A percentile compares a stretch with the other conserved stretches of the same genome.
Evolutionary conservation across 2,113 vertebrate genomes (phyloP).

Genomic region (Pluvianellus socialis): DNA sequence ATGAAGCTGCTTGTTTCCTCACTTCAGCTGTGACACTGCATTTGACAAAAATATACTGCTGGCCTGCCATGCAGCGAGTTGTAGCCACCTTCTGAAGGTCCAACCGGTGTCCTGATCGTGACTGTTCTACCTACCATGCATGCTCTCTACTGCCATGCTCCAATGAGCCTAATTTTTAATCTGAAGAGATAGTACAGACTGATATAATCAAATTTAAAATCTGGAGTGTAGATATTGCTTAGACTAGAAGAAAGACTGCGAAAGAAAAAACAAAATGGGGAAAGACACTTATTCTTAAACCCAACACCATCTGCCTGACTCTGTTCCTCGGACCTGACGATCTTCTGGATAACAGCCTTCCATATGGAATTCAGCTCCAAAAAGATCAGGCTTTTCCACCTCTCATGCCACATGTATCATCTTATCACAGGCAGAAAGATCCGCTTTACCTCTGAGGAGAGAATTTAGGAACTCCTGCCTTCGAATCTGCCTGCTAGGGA

Average conservation of each 20-base stretch:
- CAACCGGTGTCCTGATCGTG: no score
- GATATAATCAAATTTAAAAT: background rate
- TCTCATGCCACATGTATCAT: background rate
- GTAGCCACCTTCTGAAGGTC: background rate
- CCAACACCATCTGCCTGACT: background rate
- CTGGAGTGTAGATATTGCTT: background rate
- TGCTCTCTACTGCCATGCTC: background rate
- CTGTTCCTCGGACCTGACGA: background rate
- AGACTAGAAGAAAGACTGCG: background rate
- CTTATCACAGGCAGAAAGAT: background rate
- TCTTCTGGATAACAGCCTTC: background rate
- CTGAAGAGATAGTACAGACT: background rate
- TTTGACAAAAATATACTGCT: background rate
- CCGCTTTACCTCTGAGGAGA: background rate
- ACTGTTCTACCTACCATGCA: accelerated
- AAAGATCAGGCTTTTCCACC: background rate
- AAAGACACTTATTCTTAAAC: background rate
- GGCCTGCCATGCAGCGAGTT: background rate
- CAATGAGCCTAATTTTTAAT: background rate
- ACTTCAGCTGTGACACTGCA: no score
- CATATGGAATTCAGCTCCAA: background rate
- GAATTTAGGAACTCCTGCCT: background rate
- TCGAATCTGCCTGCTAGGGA: background rate
- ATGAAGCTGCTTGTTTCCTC: background rate
- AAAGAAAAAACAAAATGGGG: background rate